phyloP scores from a whole-genome alignment of 1,140 invertebrate species.

The Drosophila truncata region DNA sequence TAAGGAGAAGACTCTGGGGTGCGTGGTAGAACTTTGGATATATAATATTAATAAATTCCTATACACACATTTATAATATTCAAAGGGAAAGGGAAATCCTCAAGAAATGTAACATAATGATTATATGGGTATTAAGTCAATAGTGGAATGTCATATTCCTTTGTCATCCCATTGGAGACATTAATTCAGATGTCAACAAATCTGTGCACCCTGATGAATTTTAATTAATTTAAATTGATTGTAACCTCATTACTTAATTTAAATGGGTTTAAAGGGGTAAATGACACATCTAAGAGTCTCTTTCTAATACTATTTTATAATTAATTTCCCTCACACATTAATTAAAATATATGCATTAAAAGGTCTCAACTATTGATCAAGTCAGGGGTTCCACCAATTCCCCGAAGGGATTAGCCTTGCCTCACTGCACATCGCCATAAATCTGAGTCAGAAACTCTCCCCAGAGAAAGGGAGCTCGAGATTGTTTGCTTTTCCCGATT shows the following conservation, averaged over 20 bases:
- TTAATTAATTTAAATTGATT: background rate
- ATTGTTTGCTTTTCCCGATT: constrained; percentile 56
- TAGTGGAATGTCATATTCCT: background rate
- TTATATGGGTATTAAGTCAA: background rate
- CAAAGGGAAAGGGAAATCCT: too few relatives aligned
- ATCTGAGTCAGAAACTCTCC: constrained; percentile 37
- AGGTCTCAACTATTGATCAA: constrained; percentile 1
- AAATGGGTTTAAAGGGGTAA: background rate
- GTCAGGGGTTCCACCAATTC: background rate
- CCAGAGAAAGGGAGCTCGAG: constrained; percentile 30
- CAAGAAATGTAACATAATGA: background rate
- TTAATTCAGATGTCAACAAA: constrained; percentile 1
- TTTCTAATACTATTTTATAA: too few relatives aligned
- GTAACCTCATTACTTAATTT: too few relatives aligned
- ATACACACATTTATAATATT: background rate
- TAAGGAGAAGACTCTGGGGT: background rate
- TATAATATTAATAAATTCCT: too few relatives aligned
- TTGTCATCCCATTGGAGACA: background rate
- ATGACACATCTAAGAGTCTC: background rate
- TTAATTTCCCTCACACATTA: background rate
- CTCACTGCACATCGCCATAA: constrained; percentile 28
- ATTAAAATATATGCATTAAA: background rate
- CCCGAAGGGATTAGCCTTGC: constrained; percentile 18
- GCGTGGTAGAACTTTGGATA: background rate
- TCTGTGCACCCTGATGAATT: background rate